Evolutionary conservation across 2,797 vertebrate genomes (phyloP).

Genomic region (Streptopelia turtur): DNA sequence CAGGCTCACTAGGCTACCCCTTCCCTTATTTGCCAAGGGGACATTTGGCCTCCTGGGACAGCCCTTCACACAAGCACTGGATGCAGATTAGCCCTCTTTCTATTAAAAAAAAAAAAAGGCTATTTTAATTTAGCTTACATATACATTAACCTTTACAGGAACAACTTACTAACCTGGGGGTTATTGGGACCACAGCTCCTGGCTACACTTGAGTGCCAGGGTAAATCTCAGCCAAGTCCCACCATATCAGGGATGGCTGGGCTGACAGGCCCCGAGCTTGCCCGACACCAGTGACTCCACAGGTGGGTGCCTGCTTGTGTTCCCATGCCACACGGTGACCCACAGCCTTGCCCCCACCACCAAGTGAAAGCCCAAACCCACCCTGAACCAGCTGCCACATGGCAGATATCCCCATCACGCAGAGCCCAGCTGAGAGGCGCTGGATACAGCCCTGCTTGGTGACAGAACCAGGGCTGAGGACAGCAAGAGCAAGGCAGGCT

Average conservation of each 20-base stretch:
- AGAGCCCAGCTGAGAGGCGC: not conserved
- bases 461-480: not conserved
- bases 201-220: not conserved
- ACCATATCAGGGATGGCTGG: not conserved
- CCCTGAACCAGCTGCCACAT: not conserved
- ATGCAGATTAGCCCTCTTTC: not conserved
- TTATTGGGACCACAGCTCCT: not conserved
- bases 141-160: not conserved
- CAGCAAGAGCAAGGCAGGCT: accelerated
- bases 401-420: too few relatives aligned
- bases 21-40: not conserved
- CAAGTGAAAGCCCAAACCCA: not conserved
- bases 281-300: not conserved
- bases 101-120: not conserved
- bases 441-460: accelerated
- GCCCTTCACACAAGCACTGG: not conserved
- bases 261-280: not conserved
- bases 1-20: not conserved
- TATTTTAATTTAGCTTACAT: not conserved
- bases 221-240: not conserved
- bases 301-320: not conserved
- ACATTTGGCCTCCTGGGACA: not conserved
- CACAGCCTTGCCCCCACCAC: not conserved
- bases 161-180: not conserved
- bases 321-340: accelerated